Conservation (phyloP, 2,888 invertebrate genomes). For the Macroteleia sp. region DNA sequence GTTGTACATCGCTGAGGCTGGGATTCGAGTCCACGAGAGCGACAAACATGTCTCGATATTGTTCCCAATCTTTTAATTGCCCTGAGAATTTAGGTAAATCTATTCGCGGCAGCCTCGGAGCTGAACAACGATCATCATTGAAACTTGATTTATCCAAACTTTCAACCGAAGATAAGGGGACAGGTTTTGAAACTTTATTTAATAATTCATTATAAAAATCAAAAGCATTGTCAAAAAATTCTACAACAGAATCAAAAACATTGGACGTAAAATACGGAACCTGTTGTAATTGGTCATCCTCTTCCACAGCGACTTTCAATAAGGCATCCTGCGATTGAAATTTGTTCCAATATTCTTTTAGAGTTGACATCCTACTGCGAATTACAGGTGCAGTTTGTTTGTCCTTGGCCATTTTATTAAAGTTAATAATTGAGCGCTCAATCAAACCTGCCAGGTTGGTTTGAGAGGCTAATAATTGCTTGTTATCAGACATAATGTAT, state of each 20-base stretch:
- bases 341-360: not conserved
- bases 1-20: not conserved
- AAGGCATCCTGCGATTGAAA: not conserved
- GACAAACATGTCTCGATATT: not conserved
- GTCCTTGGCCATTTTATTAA: not conserved
- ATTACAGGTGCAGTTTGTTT: not conserved
- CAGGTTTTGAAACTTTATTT: not conserved
- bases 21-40: not conserved
- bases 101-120: not conserved
- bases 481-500: too few species aligned
- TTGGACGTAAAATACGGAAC: not conserved
- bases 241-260: not conserved
- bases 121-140: not conserved
- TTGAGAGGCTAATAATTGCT: not conserved
- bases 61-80: slow-evolving; percentile 4
- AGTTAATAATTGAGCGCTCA: not conserved
- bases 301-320: not conserved
- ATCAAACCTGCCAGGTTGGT: not conserved
- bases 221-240: not conserved
- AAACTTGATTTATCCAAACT: too few species aligned
- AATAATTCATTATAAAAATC: slow-evolving; percentile 9
- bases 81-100: slow-evolving; percentile 7
- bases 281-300: too few species aligned
- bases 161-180: too few species aligned
- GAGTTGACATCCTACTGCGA: not conserved